Evolutionary conservation across 2,797 vertebrate species (phyloP), one percentile per base, ranked within the genome.

Genomic region (Phalanger gymnotis): DNA sequence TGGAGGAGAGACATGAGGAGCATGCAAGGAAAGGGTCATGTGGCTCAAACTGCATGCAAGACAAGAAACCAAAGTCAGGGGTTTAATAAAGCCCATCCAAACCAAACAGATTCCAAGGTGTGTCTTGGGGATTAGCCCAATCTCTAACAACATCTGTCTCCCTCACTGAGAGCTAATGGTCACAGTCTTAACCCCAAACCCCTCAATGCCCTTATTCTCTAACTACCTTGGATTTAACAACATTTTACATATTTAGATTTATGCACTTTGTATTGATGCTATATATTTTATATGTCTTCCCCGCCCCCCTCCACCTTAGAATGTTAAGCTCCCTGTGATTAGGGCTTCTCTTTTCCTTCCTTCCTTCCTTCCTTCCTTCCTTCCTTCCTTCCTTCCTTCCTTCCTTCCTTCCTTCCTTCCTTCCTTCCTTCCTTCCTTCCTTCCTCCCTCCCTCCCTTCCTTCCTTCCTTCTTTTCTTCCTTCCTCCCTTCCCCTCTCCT

Each of bases 381-480:
- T 52, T n/a, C 52, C 61, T 87, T 47, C 47, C 56, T 47, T 47
- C 40, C 31, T 55, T 81, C 73, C 73, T 40, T 47, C n/a, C n/a
- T 28, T 28, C 13, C 13, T 66, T 5, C 14, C 14, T n/a, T 2
- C 13, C 61, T 66, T 2, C 58, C 11, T 31, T 5, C 12, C 4
- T 34, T n/a, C 1, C 61, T 31, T 19, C 1, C 34, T 34, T n/a
- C 58, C 13, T 34, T 31, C 11, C 11, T 12, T 4, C 30, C 30
- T 31, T 1, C 11, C 10, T 12, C 25, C 5, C 28, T 11, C 11
- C 56, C 6, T 30, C 30, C 30, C 30, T 31, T 3, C 10, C 1
- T 30, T 61, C 30, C 2, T 10, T 57, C 2, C 3, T 12, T 12
- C 28, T 5, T 11, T 1, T 1, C 28, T 31, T 7, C 27, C 7